Conservation (phyloP, 2,888 invertebrate genomes). For the Spialia ferax region DNA sequence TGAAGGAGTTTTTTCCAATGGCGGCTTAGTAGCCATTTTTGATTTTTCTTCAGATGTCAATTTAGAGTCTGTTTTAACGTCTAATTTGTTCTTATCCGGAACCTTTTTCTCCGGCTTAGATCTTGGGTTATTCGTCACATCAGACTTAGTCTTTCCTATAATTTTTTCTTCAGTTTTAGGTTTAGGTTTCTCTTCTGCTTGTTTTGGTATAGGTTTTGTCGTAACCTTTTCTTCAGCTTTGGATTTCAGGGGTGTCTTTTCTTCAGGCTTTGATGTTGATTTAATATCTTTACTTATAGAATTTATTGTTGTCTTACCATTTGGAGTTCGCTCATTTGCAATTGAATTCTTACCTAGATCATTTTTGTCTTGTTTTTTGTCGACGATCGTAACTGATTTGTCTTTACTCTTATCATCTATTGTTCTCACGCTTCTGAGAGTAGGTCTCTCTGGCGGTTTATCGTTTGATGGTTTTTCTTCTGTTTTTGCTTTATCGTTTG, state of each 20-base stretch:
- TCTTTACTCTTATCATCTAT: constrained; percentile 79
- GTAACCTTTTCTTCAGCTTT: constrained; percentile 36
- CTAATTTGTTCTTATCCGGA: constrained; percentile 53
- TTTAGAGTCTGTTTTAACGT: constrained; percentile 52
- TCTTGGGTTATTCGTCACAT: constrained; percentile 46
- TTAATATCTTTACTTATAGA: constrained; percentile 42
- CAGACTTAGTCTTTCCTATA: constrained; percentile 55
- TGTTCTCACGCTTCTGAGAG: constrained; percentile 71
- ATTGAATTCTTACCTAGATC: constrained; percentile 48
- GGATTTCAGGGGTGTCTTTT: constrained; percentile 22
- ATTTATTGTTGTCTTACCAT: constrained; percentile 60
- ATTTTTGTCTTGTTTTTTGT: constrained; percentile 66
- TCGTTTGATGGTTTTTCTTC: constrained; percentile 59
- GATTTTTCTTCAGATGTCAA: constrained; percentile 58
- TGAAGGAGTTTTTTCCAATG: constrained; percentile 71
- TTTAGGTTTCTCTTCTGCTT: constrained; percentile 54
- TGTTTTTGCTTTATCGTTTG: constrained; percentile 53
- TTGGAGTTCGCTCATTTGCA: constrained; percentile 53
- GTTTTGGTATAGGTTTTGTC: constrained; percentile 46
- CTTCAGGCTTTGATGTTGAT: constrained; percentile 38
- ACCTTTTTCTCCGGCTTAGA: constrained; percentile 50
- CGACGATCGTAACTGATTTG: constrained; percentile 77
- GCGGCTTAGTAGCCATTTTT: constrained; percentile 81
- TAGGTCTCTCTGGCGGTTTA: constrained; percentile 66
- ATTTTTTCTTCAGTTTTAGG: constrained; percentile 42